Evolutionary conservation across 2,888 invertebrate genomes (phyloP).

Genomic region (Ecdyonurus torrentis): DNA sequence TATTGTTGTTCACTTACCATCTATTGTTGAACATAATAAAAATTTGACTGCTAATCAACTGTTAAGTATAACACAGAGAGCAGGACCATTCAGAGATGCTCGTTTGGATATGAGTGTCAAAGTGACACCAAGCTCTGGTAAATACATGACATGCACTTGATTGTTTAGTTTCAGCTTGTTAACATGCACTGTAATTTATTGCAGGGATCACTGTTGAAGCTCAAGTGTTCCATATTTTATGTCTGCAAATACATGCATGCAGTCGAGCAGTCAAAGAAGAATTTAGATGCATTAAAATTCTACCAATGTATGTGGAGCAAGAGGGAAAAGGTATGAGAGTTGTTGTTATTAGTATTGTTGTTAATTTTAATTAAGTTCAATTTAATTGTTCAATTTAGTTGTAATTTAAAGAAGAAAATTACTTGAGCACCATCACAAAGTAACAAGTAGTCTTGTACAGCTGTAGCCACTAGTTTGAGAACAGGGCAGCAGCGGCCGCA

Average conservation of each 20-base stretch:
- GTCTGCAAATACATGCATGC: background rate
- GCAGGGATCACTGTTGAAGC: background rate
- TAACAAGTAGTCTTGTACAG: too few relatives aligned
- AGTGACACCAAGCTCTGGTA: background rate
- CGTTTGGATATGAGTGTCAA: conserved; percentile 1
- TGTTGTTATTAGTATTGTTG: too few relatives aligned
- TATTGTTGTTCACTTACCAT: conserved; percentile 26
- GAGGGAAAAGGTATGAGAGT: background rate
- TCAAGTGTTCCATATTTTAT: background rate
- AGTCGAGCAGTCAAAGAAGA: conserved; percentile 1
- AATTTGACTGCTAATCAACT: conserved; percentile 4
- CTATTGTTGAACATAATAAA: conserved; percentile 18
- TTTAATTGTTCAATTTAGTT: background rate
- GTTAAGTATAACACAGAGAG: background rate
- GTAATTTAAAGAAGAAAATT: too few relatives aligned
- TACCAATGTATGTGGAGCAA: background rate
- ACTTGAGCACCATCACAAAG: too few relatives aligned
- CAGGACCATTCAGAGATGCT: conserved; percentile 3
- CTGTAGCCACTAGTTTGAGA: too few relatives aligned
- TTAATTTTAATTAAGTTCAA: background rate
- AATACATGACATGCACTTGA: background rate
- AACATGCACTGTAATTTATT: background rate
- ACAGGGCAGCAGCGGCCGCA: too few relatives aligned
- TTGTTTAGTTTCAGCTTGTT: background rate
- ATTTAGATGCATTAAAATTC: conserved; percentile 8